These are phyloP conservation scores for Dipodomys spectabilis DNA, from an alignment of 2,113 vertebrate species.

Conservation along the genomic window DNA sequence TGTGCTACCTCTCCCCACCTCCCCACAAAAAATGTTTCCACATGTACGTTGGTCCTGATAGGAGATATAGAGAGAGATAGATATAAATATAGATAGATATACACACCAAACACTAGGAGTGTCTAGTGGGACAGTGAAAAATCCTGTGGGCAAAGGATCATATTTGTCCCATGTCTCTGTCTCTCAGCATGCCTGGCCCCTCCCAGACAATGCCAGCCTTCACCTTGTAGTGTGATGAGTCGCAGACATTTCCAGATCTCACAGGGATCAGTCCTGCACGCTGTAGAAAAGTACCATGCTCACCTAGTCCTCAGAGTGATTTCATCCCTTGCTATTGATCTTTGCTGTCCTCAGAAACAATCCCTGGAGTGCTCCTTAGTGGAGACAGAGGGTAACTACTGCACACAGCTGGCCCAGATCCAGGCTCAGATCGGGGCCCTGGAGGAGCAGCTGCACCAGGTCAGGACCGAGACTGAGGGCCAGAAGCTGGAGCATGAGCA, in stretches of 20 bases:
- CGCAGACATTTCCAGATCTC: neutral
- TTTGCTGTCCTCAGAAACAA: slow-evolving; percentile 86
- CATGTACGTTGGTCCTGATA: neutral
- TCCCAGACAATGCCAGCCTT: neutral
- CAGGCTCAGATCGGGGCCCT: slow-evolving; percentile 86
- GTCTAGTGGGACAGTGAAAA: neutral
- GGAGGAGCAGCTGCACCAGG: slow-evolving; percentile 90
- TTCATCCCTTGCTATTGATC: neutral
- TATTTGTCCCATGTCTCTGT: neutral
- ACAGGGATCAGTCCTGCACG: neutral
- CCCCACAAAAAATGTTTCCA: neutral
- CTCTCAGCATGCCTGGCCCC: neutral
- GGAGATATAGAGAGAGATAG: no score
- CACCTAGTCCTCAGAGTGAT: neutral
- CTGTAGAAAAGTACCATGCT: neutral
- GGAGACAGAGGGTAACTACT: slow-evolving; percentile 90
- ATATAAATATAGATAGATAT: no score
- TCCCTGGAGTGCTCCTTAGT: slow-evolving; percentile 90
- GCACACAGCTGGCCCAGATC: slow-evolving; percentile 89
- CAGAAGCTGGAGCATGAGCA: slow-evolving; percentile 80
- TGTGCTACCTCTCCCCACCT: no score
- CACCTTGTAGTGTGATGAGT: neutral
- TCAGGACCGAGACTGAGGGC: slow-evolving; percentile 76
- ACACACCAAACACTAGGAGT: neutral
- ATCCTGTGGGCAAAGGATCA: neutral